Evolutionary conservation across 1,140 invertebrate species (phyloP), one percentile per base, ranked within the genome.

Genomic region (Atta cephalotes): DNA sequence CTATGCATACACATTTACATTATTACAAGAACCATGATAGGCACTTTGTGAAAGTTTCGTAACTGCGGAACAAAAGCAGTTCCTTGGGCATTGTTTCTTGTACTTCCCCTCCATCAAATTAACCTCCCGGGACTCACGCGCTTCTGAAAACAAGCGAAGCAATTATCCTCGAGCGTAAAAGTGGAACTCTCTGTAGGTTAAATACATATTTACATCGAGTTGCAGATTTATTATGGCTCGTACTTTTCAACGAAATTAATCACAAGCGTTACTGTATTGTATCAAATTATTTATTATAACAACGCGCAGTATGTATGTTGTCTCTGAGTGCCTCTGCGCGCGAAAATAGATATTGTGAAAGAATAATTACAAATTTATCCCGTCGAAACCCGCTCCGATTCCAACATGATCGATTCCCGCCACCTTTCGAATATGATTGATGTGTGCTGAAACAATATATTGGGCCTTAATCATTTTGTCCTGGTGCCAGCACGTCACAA

Each of bases 401-500:
- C 98, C 98, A 87, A 98, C 97, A 95, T 98, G 97, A 96, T 99
- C 98, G 90, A 98, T 97, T 86, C 98, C 98, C 87, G 97, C 97
- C 85, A 98, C 96, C 92, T 97, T 97, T 90, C 97, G 97, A 94
- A 99, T 98, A 96, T 99, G 98, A 96, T 99, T 98, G 94, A 99
- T 98, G 95, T 99, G 98, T 91, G 98, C 98, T 99, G 96, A 92
- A 96, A 96, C 94, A 87, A 71, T 68, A 81, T 58, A 49, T 45
- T 16, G 45, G 28, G 45, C n/a, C 28, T 86, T 86, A 70, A 81
- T 86, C 79, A 86, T 77, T 72, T 51, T 56, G 58, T 76, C 21
- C 25, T 35, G 31, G 6, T 14, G 18, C 14, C 31, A 31, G 16
- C 70, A n/a, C 14, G 39, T 76, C 39, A 35, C 31, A 60, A 60